These are phyloP conservation scores for Diogma glabrata DNA, from an alignment of 2,888 invertebrate genomes.

Conservation along the genomic window DNA sequence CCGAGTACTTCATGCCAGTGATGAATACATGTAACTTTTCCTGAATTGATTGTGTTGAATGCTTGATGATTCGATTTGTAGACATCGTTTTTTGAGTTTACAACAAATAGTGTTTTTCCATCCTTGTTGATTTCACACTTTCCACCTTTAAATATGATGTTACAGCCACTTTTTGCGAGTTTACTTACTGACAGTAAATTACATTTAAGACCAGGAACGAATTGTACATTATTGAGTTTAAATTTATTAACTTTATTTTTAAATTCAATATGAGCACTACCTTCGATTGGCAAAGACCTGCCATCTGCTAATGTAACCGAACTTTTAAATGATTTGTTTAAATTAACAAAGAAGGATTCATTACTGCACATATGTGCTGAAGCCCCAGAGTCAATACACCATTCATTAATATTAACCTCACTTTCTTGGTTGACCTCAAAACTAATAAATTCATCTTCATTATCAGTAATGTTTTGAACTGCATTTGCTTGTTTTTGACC, in stretches of 20 bases:
- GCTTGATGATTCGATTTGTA: constrained; percentile 3
- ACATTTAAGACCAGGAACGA: not conserved
- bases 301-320: not conserved
- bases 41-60: not conserved
- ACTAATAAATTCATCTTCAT: not conserved
- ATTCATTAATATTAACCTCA: constrained; percentile 2
- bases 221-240: not conserved
- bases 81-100: constrained; percentile 8
- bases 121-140: too few species aligned
- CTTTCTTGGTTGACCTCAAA: not conserved
- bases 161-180: constrained; percentile 11
- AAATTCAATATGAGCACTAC: constrained; percentile 3
- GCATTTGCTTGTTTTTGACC: not conserved
- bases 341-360: not conserved
- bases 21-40: constrained; percentile 8
- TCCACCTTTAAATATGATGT: constrained; percentile 10
- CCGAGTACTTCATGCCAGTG: too few species aligned
- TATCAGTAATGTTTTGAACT: constrained; percentile 2
- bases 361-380: not conserved
- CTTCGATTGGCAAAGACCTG: constrained; percentile 6
- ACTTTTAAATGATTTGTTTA: too few species aligned
- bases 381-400: not conserved
- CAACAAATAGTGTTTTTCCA: constrained; percentile 4
- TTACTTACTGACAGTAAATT: not conserved
- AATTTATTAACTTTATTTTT: constrained; percentile 8